phyloP scores from a whole-genome alignment of 2,113 vertebrate species.

The Phylloscopus trochilus region DNA sequence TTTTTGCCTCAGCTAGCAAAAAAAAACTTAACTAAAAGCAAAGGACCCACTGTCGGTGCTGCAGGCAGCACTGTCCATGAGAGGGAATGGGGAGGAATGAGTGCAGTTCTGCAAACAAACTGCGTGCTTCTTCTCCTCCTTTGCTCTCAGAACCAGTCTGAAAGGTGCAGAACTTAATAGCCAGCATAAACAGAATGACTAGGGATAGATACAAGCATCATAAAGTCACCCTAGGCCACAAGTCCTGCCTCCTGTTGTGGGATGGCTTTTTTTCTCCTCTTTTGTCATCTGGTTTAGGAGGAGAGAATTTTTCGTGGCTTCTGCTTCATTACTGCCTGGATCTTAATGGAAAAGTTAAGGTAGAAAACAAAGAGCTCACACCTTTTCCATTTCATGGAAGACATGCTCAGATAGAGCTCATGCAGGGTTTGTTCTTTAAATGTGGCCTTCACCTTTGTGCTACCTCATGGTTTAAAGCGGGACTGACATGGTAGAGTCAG shows the following conservation, averaged over 20 bases:
- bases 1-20: neutral
- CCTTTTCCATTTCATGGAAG: neutral
- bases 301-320: neutral
- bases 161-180: neutral
- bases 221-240: neutral
- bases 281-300: neutral
- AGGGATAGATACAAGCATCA: neutral
- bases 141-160: neutral
- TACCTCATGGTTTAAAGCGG: neutral
- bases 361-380: neutral
- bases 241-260: neutral
- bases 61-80: neutral
- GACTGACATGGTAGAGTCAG: neutral
- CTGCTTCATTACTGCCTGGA: neutral
- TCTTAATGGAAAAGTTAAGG: neutral
- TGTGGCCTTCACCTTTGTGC: fast-evolving
- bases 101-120: neutral
- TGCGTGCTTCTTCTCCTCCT: neutral
- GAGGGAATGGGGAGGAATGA: neutral
- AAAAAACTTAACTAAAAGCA: neutral
- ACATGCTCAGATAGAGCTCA: neutral
- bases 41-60: neutral
- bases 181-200: neutral
- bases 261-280: neutral
- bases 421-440: neutral